A percentile compares a stretch with the other conserved stretches of the same genome.
phyloP scores from a whole-genome alignment of 2,113 vertebrate genomes.

The Microtus richardsoni region DNA sequence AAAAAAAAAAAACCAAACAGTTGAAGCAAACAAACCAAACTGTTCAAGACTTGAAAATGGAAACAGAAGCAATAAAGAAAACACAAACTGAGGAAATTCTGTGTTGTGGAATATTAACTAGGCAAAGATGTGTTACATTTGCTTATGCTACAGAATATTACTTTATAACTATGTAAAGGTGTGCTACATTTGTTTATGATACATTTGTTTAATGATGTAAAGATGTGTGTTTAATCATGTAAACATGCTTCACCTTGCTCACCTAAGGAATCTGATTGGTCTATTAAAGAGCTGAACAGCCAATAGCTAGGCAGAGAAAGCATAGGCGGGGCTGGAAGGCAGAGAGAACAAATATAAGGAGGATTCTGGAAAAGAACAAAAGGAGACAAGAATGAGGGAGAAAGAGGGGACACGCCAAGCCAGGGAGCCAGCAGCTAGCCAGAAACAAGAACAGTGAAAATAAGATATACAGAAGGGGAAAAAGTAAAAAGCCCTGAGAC shows the following conservation, averaged over 20 bases:
- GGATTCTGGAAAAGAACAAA: neutral
- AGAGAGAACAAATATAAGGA: neutral
- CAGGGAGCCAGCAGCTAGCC: neutral
- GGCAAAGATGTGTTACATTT: too few relatives aligned
- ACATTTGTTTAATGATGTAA: too few relatives aligned
- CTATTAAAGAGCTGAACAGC: neutral
- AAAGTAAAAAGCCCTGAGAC: neutral
- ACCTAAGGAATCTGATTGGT: neutral
- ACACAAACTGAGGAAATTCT: neutral
- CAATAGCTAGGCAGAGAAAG: neutral
- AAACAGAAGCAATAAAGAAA: neutral
- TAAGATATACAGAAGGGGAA: neutral
- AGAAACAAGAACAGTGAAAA: neutral
- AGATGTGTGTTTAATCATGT: too few relatives aligned
- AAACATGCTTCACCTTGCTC: neutral
- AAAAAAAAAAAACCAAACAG: neutral
- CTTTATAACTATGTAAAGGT: too few relatives aligned
- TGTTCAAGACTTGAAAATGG: neutral
- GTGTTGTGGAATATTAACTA: too few relatives aligned
- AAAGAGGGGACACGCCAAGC: neutral
- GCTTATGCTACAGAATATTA: too few relatives aligned
- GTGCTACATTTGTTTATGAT: too few relatives aligned
- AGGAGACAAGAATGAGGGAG: neutral
- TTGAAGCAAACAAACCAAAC: neutral
- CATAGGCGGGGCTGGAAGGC: neutral